phyloP scores from a whole-genome alignment of 2,797 vertebrate species.

The Hippoglossus hippoglossus region DNA sequence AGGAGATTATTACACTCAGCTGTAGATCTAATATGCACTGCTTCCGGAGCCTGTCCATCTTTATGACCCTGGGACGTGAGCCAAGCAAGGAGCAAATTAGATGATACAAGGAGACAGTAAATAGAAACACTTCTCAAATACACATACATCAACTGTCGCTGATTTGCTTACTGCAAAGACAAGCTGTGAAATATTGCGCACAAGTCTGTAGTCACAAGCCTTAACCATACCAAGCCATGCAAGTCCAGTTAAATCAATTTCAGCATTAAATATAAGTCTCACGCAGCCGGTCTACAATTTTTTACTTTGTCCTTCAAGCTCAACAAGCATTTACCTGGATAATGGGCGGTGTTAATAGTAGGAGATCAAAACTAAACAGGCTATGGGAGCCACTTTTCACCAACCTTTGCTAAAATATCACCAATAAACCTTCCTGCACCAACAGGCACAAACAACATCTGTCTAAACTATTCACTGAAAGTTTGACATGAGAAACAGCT shows the following conservation, averaged over 20 bases:
- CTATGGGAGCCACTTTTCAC: neutral
- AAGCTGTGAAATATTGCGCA: slow-evolving; percentile 12
- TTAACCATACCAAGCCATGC: slow-evolving; percentile 1
- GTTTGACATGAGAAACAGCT: neutral
- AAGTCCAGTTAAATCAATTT: slow-evolving; percentile 17
- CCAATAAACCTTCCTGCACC: neutral
- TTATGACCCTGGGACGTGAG: slow-evolving; percentile 37
- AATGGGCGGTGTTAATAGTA: neutral
- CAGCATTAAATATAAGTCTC: slow-evolving; percentile 15
- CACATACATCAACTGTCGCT: slow-evolving; percentile 10
- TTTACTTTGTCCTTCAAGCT: neutral
- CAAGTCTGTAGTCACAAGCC: neutral
- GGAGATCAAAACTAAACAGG: neutral
- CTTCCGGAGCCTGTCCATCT: slow-evolving; percentile 38
- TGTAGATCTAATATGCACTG: slow-evolving; percentile 37
- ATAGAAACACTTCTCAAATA: slow-evolving; percentile 53
- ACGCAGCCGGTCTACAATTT: slow-evolving; percentile 3
- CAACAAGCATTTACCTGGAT: slow-evolving; percentile 1
- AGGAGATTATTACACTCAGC: slow-evolving; percentile 54
- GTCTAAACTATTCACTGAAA: neutral
- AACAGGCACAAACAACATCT: no score
- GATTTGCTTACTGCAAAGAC: slow-evolving; percentile 27
- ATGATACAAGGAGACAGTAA: slow-evolving; percentile 59
- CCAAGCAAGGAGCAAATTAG: slow-evolving; percentile 59
- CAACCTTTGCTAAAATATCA: neutral